Percentiles rank a stretch among this genome's conserved stretches.
phyloP scores from a whole-genome alignment of 2,888 invertebrate genomes.

The Chironomus tentans region DNA sequence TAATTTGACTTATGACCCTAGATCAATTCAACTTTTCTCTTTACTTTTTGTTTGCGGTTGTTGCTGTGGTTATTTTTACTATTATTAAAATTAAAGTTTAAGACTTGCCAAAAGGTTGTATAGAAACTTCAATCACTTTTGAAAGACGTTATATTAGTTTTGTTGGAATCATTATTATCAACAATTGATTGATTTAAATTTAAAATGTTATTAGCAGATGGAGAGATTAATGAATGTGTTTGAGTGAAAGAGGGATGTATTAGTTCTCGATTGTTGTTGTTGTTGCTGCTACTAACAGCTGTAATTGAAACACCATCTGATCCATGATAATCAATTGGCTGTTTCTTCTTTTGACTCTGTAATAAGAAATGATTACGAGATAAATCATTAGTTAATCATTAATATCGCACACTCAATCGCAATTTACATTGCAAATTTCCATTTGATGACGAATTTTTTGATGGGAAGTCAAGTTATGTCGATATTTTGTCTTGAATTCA shows the following conservation, averaged over 20 bases:
- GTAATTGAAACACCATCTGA: conserved; percentile 3
- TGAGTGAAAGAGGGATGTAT: neutral
- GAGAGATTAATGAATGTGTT: neutral
- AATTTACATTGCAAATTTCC: neutral
- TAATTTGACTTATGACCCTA: neutral
- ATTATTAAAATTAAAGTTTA: neutral
- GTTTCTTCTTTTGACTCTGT: conserved; percentile 2
- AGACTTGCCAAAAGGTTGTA: neutral
- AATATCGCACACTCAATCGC: neutral
- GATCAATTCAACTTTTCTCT: neutral
- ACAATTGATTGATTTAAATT: neutral
- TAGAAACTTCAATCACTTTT: neutral
- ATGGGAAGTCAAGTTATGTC: neutral
- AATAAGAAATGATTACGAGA: neutral
- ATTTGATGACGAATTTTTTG: conserved; percentile 4
- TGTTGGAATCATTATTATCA: neutral
- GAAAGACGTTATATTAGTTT: neutral
- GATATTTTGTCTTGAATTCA: conserved; percentile 22
- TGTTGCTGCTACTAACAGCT: neutral
- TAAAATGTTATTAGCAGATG: neutral
- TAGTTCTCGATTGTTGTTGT: neutral
- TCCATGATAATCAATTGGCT: neutral
- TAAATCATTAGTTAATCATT: neutral
- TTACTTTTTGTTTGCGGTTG: neutral
- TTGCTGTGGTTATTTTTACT: too few relatives aligned